These are phyloP conservation scores for Saccostrea glomerata DNA, from an alignment of 1,140 invertebrate species.

Conservation along the genomic window DNA sequence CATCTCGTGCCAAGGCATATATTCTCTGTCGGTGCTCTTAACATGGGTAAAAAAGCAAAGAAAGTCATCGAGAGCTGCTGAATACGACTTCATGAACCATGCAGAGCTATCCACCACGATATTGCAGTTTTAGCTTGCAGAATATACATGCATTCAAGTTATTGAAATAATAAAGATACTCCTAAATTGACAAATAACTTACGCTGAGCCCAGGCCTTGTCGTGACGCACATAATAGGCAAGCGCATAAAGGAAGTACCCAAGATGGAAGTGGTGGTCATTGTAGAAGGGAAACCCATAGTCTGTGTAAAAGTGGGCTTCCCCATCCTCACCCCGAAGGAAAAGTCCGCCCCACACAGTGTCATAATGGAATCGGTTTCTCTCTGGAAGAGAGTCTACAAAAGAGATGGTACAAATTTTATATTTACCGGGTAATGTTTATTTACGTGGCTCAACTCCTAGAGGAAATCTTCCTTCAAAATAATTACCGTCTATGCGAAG, in stretches of 20 bases:
- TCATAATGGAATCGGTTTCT: conserved; percentile 72
- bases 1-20: conserved; percentile 66
- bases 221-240: conserved; percentile 69
- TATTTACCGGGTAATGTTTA: not conserved
- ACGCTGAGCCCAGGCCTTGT: conserved; percentile 67
- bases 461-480: not conserved
- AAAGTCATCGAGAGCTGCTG: not conserved
- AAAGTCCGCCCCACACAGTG: conserved; percentile 72
- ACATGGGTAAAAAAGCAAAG: not conserved
- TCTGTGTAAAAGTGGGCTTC: conserved; percentile 62
- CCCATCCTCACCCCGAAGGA: conserved; percentile 64
- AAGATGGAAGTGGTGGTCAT: conserved; percentile 74
- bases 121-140: not conserved
- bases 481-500: conserved; percentile 66
- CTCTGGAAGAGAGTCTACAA: conserved; percentile 64
- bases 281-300: conserved; percentile 73
- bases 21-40: conserved; percentile 66
- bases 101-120: not conserved
- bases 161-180: not conserved
- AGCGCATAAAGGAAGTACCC: conserved; percentile 73
- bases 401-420: not conserved
- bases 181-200: conserved; percentile 28
- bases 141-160: not conserved
- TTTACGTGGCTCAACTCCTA: too few relatives aligned
- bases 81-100: not conserved